Evolutionary conservation across 2,113 vertebrate species (phyloP), one percentile per base, ranked within the genome.

Genomic region (Nanorana parkeri): DNA sequence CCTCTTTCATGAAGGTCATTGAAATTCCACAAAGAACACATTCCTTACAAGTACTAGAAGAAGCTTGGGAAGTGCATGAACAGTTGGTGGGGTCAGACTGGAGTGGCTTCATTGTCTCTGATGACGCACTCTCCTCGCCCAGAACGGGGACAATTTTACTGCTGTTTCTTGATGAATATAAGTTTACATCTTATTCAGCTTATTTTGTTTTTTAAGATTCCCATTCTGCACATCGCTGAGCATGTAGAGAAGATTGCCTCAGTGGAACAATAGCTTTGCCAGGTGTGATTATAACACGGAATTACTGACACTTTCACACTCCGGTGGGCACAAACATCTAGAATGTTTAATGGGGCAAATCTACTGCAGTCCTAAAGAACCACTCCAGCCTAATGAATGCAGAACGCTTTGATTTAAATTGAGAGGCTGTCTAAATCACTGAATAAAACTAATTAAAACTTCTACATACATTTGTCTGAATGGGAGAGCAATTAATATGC

Each of bases 21-120:
- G 54, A 81, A 56, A 81, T 72, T 61, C 60, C 26, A 81, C 80
- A 81, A 81, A 74, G 69, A 65, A 72, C 47, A 74, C 65, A 73
- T 81, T 81, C 80, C 69, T 81, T 26, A 52, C 61, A 58, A 65
- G 51, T 61, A 55, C 60, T n/a, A 47, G 60, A 26, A 81, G 69
- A 72, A 47, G 68, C 79, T 66, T 81, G 69, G 68, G 79, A 81
- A 81, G 41, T 60, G 20, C 29, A 28, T 51, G 78, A 58, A 21
- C 51, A 66, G n/a, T 47, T 54, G 60, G 63, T 20, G 63, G 47
- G 69, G 69, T 74, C 80, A 81, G 19, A 54, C 51, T 41, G 71
- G 69, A 81, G 71, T 8, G 61, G 60, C 36, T 75, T 54, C 69
- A 81, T 81, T 81, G 80, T 75, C 69, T 81, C 19, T 67, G 60